Base-by-base conservation (phyloP, 2,113 vertebrate species). In the Argyrosomus japonicus region DNA sequence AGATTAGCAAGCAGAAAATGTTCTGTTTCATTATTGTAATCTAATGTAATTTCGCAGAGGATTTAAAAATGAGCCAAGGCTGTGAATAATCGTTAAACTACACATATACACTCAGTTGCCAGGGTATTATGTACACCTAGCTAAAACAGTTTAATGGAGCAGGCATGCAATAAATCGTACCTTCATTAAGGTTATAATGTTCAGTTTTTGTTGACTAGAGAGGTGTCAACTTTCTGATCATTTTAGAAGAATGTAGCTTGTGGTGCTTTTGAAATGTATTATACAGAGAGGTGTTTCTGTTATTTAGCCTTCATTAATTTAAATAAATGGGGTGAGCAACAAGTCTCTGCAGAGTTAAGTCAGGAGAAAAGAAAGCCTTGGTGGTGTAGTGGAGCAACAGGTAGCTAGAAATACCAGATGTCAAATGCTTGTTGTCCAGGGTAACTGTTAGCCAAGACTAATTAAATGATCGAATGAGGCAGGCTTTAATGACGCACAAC, bases 401-500 rank as follows among this genome's bases (percentile, higher is more conserved):
- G 74, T 72, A 75, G 72, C 47, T 17, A n/a, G 63, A 81, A 87
- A 84, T 72, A 74, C 54, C 75, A 77, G 45, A 86, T 81, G 36
- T 75, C 77, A 76, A 85, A 86, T 69, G 72, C 73, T 68, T 53
- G 65, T 77, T 81, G 86, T 87, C 70, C 61, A 25, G 53, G 76
- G 65, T 80, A 79, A 86, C 77, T 29, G 48, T 71, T 75, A 54
- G 25, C 56, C 3, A 32, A 72, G 76, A 74, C n/a, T 67, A 81
- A 83, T 90, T 82, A 87, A 87, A 77, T 63, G 12, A 77, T 70
- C 50, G 45, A 82, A 77, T 82, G 68, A 87, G 48, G 63, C 61
- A 72, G 72, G 57, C 61, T 68, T 88, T 87, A 87, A 90, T 89
- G 84, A 86, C 3, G 13, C 58, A 84, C 77, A 68, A 72, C 51